These are phyloP conservation scores for Muscicapa comitata DNA, from an alignment of 2,797 vertebrate species.

Conservation along the genomic window DNA sequence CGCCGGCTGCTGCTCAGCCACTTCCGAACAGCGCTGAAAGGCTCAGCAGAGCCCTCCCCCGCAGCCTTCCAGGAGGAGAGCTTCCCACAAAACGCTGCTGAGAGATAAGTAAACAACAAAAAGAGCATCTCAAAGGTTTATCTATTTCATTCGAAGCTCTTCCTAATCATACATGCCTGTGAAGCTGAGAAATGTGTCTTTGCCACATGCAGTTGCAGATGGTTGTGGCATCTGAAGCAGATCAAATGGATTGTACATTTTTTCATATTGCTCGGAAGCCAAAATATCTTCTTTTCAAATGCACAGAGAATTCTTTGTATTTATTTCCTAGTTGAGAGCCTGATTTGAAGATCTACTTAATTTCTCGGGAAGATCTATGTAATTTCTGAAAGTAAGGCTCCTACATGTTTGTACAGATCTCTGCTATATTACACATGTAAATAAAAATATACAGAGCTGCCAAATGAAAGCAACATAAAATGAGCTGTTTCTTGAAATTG, in stretches of 20 bases:
- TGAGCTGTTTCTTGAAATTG: background rate
- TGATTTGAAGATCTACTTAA: background rate
- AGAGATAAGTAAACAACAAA: background rate
- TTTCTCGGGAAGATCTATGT: background rate
- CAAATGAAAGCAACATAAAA: background rate
- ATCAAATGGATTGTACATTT: slow-evolving; percentile 3
- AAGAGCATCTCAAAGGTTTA: background rate
- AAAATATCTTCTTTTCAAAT: slow-evolving; percentile 14
- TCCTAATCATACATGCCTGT: background rate
- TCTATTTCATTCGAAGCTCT: background rate
- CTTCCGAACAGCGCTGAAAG: background rate
- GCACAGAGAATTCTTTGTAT: background rate
- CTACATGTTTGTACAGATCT: background rate
- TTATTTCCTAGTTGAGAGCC: background rate
- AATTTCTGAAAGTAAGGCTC: background rate
- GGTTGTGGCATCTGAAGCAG: slow-evolving; percentile 16
- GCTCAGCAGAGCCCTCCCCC: background rate
- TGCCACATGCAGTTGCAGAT: slow-evolving; percentile 38
- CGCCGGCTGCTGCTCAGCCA: background rate
- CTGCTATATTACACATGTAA: background rate
- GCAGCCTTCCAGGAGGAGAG: background rate
- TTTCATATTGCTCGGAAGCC: background rate
- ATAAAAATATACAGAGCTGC: background rate
- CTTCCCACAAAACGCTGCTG: background rate
- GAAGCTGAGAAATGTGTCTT: background rate